Base-by-base conservation (phyloP, 2,888 invertebrate species). In the Fragum whitleyi region DNA sequence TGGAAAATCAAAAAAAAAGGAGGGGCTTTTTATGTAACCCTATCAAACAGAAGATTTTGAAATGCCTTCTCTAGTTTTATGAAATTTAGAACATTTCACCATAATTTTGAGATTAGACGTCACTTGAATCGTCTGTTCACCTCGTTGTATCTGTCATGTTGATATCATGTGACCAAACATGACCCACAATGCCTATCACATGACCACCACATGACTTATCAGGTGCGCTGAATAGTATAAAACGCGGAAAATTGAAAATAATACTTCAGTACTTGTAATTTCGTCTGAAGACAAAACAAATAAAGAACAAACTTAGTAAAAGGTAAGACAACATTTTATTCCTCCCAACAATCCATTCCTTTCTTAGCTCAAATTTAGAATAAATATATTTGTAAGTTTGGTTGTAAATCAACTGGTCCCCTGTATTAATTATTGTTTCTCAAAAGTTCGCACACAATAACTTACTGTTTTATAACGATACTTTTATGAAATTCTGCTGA, bases 141-240 rank as follows among this genome's bases (percentile, higher is more conserved):
- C 14, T 28, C 23, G 2, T 23, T 23, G 9, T 65, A 23, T 21
- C 42, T 5, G 65, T 65, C 61, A 61, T 61, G 65, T 65, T 65
- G 32, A 42, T 42, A 36, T 42, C 65, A 65, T 42, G 65, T 42
- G 65, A 65, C 65, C 65, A 21, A 32, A 23, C 65, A n/a, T 16
- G 65, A 32, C 23, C 26, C 11, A 26, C 42, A 23, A 1, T 9
- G 16, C 26, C 39, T 21, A 42, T 42, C 65, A 65, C 42, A 26
- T 65, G 65, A 42, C 36, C 39, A 65, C 42, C 42, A 42, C 23
- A 42, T 65, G 65, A 26, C 39, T 19, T 23, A 23, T 16, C 36
- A 36, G 42, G 42, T 42, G 47, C n/a, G n/a, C 32, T n/a, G 65
- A 7, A 39, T 65, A 11, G 65, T 39, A 65, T 65, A 65, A 65